These are phyloP conservation scores for Bovichtus diacanthus DNA, from an alignment of 2,797 vertebrate species.

Conservation along the genomic window DNA sequence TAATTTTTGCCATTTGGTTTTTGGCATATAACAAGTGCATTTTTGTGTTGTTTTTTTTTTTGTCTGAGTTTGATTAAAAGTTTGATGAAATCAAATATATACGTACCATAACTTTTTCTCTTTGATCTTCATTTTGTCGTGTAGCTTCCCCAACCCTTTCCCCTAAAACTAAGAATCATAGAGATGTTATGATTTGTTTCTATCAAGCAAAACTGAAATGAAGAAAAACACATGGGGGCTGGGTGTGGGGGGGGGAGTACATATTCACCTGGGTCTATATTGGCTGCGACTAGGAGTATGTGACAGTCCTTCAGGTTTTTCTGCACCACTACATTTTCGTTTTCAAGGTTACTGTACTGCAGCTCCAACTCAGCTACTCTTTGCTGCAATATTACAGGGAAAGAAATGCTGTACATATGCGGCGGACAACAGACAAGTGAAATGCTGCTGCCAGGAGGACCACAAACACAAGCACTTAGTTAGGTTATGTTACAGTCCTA, in stretches of 20 bases:
- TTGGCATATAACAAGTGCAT: background rate
- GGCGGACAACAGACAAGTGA: background rate
- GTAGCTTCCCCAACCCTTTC: conserved; percentile 71
- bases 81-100: conserved; percentile 37
- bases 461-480: background rate
- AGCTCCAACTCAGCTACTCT: conserved; percentile 66
- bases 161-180: conserved; percentile 77
- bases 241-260: background rate
- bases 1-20: conserved; percentile 16
- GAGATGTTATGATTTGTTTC: background rate
- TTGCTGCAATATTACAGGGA: conserved; percentile 61
- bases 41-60: background rate
- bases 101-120: conserved; percentile 80
- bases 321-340: conserved; percentile 75
- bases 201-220: background rate
- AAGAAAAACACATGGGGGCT: background rate
- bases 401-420: background rate
- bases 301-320: conserved; percentile 82
- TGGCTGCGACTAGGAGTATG: conserved; percentile 72
- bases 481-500: background rate
- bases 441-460: background rate
- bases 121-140: conserved; percentile 73
- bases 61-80: conserved; percentile 2
- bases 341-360: conserved; percentile 73
- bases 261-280: conserved; percentile 81